phyloP scores from a whole-genome alignment of 2,113 vertebrate species.

The Xenus cinereus region DNA sequence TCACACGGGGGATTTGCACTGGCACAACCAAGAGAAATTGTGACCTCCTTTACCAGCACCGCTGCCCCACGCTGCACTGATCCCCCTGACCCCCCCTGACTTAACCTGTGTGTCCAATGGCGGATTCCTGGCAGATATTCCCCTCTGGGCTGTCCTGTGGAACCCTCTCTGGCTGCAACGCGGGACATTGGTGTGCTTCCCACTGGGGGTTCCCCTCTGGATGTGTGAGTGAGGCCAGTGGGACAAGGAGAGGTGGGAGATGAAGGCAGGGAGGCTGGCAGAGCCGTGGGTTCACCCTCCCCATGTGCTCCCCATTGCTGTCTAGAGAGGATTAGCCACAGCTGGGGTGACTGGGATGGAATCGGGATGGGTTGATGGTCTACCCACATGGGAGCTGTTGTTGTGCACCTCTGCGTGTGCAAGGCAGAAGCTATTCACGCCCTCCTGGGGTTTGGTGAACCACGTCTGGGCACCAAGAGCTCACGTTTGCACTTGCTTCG shows the following conservation, averaged over 20 bases:
- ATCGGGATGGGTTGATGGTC: neutral
- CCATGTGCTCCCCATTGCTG: neutral
- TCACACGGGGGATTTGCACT: neutral
- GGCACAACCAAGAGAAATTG: neutral
- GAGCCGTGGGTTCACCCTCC: neutral
- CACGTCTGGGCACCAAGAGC: fast-evolving
- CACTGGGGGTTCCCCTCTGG: neutral
- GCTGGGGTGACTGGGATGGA: neutral
- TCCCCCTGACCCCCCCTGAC: neutral
- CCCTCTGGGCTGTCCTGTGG: neutral
- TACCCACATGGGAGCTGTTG: fast-evolving
- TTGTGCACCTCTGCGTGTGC: fast-evolving
- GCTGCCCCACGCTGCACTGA: neutral
- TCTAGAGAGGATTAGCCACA: neutral
- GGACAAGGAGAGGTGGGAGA: neutral
- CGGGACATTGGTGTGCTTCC: neutral
- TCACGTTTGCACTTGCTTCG: neutral
- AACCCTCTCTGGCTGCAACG: fast-evolving
- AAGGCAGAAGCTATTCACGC: neutral
- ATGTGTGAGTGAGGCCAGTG: neutral
- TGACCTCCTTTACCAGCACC: neutral
- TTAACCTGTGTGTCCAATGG: fast-evolving
- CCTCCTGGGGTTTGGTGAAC: neutral
- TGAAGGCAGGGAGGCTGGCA: neutral
- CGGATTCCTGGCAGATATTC: neutral